Evolutionary conservation across 35 echinoderm and acorn worm species (phyloP), one percentile per base, ranked within the genome.

Genomic region (Anneissia japonica): DNA sequence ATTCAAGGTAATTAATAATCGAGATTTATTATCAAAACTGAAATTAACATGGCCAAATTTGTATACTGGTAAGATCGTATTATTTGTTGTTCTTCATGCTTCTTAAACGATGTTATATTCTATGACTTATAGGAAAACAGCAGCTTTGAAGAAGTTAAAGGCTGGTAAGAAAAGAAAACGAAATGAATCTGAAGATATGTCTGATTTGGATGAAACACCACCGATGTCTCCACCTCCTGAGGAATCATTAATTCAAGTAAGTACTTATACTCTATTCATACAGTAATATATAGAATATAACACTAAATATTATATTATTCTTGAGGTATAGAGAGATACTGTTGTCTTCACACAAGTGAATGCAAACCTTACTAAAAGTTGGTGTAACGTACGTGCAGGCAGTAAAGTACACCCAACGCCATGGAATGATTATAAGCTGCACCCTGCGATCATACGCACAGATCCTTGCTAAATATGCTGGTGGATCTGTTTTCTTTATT

Each of bases 121-220:
- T 46, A 64, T 51, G 6, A 30, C 72, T 82, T 26, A 32, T 32
- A 97, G 95, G 74, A 97, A 91, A 84, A 82, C 89, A 35, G 89
- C 91, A 56, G 91, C 91, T 41, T 38, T 93, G 17, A 76, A 82
- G 38, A 99, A 93, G 40, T 46, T 92, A 33, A 99, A 99, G 88
- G 85, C 79, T 17, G 82, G 89, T 72, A 94, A 99, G 76, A 76
- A 92, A 21, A 99, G 94, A 43, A 83, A 78, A 87, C 89, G 91
- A 31, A 92, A 94, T 36, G 87, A 84, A 16, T 46, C 82, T 51
- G 79, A 84, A 3, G 93, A 96, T 32, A 77, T 72, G 77, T 99
- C 96, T 0, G 96, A 99, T 73, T 85, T 91, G 14, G 96, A 99
- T 75, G 96, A 99, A 38, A 91, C 90, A 2, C 96, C 92, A 35